phyloP scores from a whole-genome alignment of 2,113 vertebrate genomes.

The Paramormyrops kingsleyae region DNA sequence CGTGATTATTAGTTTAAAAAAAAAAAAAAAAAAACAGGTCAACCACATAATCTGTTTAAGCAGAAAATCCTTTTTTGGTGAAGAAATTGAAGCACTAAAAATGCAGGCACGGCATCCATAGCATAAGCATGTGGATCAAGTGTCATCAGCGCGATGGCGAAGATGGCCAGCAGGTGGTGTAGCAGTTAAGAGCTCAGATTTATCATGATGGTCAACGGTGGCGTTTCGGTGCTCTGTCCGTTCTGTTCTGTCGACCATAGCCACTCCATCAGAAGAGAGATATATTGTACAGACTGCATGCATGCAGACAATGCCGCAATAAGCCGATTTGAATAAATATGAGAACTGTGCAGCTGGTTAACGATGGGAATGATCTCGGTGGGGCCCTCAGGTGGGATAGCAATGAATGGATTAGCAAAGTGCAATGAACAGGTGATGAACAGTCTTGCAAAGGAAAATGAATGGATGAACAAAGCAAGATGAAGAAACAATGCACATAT shows the following conservation, averaged over 20 bases:
- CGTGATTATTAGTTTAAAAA: neutral
- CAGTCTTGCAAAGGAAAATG: neutral
- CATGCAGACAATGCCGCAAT: neutral
- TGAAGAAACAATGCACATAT: neutral
- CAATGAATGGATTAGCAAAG: neutral
- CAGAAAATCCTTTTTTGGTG: conserved; percentile 2
- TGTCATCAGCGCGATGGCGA: neutral
- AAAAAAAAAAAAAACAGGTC: neutral
- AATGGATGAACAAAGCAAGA: neutral
- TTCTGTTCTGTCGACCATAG: neutral
- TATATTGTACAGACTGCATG: neutral
- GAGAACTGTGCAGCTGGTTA: neutral
- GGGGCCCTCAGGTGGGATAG: neutral
- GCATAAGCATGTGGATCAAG: neutral
- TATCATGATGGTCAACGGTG: neutral
- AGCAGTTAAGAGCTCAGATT: neutral
- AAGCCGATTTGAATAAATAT: neutral
- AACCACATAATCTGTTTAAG: neutral
- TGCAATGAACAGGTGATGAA: neutral
- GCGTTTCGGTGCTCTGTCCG: neutral
- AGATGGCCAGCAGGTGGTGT: neutral
- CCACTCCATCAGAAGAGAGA: neutral
- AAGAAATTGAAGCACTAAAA: neutral
- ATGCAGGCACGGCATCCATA: neutral
- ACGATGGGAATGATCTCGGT: neutral